Evolutionary conservation across 1,140 invertebrate genomes (phyloP).

Genomic region (Ditylenchus dipsaci): DNA sequence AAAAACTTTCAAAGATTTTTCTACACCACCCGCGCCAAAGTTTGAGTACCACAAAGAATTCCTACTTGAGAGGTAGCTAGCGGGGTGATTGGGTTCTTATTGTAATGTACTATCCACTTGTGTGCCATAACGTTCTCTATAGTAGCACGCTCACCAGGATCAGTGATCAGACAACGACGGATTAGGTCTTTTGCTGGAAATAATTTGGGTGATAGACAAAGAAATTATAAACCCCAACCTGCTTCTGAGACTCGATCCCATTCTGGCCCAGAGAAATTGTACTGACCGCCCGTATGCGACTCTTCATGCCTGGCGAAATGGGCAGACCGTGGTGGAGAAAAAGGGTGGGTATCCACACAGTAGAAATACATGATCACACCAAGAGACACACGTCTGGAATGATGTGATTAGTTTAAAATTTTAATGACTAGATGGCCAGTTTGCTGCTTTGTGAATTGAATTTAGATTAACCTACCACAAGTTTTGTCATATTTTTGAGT

Average conservation of each 20-base stretch:
- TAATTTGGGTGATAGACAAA: not conserved
- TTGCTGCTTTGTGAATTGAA: too few species aligned
- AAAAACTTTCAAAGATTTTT: too few species aligned
- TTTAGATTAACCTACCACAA: conserved; percentile 65
- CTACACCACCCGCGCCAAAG: too few species aligned
- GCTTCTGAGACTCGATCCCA: conserved; percentile 88
- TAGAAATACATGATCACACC: conserved; percentile 88
- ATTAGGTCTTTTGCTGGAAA: conserved; percentile 82
- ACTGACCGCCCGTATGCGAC: conserved; percentile 89
- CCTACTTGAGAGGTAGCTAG: conserved; percentile 27
- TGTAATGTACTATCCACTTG: conserved; percentile 73
- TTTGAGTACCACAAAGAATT: too few species aligned
- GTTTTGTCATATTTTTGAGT: conserved; percentile 97
- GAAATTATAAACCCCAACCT: conserved; percentile 60
- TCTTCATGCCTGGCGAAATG: conserved; percentile 99
- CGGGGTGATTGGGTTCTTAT: conserved; percentile 45
- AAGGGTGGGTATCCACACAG: conserved; percentile 96
- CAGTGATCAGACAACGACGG: conserved; percentile 81
- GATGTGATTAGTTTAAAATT: too few species aligned
- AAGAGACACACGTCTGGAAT: conserved; percentile 78
- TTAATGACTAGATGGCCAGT: too few species aligned
- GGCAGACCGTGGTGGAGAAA: conserved; percentile 93
- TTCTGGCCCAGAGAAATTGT: conserved; percentile 90
- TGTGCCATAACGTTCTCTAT: conserved; percentile 85
- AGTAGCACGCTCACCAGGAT: conserved; percentile 78